Conservation (phyloP, 2,888 invertebrate genomes). For the Xestobium rufovillosum region DNA sequence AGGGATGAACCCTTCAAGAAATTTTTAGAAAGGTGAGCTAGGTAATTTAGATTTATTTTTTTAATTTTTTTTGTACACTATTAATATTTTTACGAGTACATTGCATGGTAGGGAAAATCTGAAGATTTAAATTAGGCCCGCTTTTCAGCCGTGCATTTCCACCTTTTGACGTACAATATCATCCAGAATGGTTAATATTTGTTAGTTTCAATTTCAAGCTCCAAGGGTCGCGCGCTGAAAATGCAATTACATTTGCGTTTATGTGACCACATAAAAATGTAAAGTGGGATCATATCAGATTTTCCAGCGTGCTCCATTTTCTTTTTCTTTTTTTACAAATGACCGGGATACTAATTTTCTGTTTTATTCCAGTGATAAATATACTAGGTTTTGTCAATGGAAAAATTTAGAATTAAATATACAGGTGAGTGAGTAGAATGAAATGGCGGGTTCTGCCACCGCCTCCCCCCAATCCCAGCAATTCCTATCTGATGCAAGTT, state of each 20-base stretch:
- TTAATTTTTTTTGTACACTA: constrained; percentile 6
- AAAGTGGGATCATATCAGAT: not conserved
- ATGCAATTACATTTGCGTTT: not conserved
- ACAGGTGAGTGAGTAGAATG: constrained; percentile 56
- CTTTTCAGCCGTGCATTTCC: no score
- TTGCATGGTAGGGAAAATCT: no score
- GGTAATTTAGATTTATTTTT: constrained; percentile 23
- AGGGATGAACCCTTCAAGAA: constrained; percentile 95
- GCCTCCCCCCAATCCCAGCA: no score
- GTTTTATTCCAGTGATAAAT: constrained; percentile 82
- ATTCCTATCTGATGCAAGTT: constrained; percentile 9
- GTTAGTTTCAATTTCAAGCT: no score
- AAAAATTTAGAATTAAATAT: constrained; percentile 99
- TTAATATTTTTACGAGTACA: no score
- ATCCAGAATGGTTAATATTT: no score
- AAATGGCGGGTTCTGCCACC: not conserved
- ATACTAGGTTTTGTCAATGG: constrained; percentile 99
- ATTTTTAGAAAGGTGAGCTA: constrained; percentile 91
- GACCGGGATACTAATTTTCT: constrained; percentile 21
- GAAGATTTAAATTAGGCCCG: no score
- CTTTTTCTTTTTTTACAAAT: constrained; percentile 19
- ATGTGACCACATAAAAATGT: constrained; percentile 2
- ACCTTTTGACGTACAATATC: no score
- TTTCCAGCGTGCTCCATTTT: constrained; percentile 10
- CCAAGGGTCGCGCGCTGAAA: no score